Conservation (phyloP, 2,888 invertebrate species). For the Torymus aiolomorphi region DNA sequence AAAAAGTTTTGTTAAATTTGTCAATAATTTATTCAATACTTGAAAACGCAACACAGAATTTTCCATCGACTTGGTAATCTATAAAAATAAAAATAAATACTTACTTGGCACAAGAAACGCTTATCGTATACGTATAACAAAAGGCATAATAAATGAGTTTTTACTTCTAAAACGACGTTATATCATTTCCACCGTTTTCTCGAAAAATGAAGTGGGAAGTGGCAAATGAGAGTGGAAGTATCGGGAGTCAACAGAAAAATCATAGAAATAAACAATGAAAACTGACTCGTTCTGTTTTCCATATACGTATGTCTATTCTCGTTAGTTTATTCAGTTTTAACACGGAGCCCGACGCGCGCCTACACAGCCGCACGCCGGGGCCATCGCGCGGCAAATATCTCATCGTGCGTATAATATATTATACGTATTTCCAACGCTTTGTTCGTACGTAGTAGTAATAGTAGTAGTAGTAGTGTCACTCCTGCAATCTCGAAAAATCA, state of each 20-base stretch:
- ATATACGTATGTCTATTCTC: constrained; percentile 52
- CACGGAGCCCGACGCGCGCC: constrained; percentile 38
- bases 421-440: no score
- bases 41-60: no score
- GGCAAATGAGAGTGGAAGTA: no score
- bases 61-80: background rate
- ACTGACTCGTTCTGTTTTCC: constrained; percentile 11
- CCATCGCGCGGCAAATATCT: background rate
- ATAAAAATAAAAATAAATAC: background rate
- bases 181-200: no score
- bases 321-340: constrained; percentile 55
- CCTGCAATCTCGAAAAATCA: background rate
- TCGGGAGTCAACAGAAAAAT: background rate
- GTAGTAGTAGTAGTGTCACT: no score
- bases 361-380: constrained; percentile 25
- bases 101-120: background rate
- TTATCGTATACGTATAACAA: background rate
- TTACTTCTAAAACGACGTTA: no score
- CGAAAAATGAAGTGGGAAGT: no score
- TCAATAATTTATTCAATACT: no score
- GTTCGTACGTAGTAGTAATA: no score
- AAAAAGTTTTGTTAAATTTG: no score
- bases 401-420: no score
- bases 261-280: constrained; percentile 30
- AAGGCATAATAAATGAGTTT: no score